These are phyloP conservation scores for Heliconius sara DNA, from an alignment of 2,888 invertebrate species.

Conservation along the genomic window DNA sequence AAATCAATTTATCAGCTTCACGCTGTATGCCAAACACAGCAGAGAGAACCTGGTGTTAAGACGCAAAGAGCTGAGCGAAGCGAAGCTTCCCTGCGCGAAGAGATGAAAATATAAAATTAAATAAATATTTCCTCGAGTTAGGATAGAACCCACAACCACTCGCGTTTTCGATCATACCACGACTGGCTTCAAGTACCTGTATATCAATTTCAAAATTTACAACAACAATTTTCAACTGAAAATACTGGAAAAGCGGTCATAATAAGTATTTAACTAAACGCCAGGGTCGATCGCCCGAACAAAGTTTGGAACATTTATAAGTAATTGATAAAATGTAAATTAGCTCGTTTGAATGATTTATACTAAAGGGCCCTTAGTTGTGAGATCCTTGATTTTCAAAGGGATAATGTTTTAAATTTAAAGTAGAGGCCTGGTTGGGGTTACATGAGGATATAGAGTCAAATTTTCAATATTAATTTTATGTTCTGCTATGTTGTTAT, in stretches of 20 bases:
- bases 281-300: constrained; percentile 4
- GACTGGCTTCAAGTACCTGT: too few species aligned
- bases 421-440: constrained; percentile 10
- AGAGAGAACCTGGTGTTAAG: too few species aligned
- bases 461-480: background rate
- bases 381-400: constrained; percentile 30
- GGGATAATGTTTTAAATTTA: constrained; percentile 39
- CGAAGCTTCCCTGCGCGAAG: too few species aligned
- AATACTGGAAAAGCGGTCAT: background rate
- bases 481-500: background rate
- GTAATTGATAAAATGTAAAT: constrained; percentile 43
- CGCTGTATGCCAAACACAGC: too few species aligned
- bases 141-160: too few species aligned
- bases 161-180: too few species aligned
- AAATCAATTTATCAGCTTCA: too few species aligned
- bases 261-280: constrained; percentile 7
- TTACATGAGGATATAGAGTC: background rate
- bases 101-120: too few species aligned
- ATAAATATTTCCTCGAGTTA: too few species aligned
- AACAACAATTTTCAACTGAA: background rate
- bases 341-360: constrained; percentile 37
- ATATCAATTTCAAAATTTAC: too few species aligned
- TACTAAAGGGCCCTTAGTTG: constrained; percentile 24
- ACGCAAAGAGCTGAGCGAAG: too few species aligned
- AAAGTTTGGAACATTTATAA: constrained; percentile 21